A percentile compares a stretch with the other conserved stretches of the same genome.
phyloP scores from a whole-genome alignment of 2,888 invertebrate genomes.

The Phlogophora meticulosa region DNA sequence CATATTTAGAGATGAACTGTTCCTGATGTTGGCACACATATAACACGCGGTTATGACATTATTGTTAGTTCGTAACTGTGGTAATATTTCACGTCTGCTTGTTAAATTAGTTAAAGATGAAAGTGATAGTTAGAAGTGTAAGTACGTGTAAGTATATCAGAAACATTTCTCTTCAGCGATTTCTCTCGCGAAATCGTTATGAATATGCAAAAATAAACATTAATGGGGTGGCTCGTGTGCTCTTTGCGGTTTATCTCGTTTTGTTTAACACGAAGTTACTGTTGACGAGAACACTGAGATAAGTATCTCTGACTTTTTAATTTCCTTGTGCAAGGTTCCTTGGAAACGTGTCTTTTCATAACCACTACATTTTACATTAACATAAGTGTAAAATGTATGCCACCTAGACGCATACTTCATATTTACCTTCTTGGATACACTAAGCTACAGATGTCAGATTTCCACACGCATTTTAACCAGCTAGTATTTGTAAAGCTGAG shows the following conservation, averaged over 20 bases:
- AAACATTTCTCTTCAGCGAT: slow-evolving; percentile 60
- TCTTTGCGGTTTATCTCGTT: slow-evolving; percentile 57
- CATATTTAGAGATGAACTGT: slow-evolving; percentile 35
- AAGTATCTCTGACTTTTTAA: slow-evolving; percentile 58
- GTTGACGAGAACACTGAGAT: slow-evolving; percentile 53
- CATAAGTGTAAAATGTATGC: background rate
- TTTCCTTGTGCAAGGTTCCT: slow-evolving; percentile 38
- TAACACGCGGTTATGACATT: slow-evolving; percentile 33
- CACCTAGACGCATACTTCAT: background rate
- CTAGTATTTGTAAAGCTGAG: background rate
- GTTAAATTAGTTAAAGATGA: slow-evolving; percentile 57
- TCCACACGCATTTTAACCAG: background rate
- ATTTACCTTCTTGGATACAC: background rate
- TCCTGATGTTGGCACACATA: slow-evolving; percentile 46
- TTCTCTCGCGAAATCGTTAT: slow-evolving; percentile 63
- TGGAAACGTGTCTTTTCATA: slow-evolving; percentile 33
- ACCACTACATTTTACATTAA: background rate
- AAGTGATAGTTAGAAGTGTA: slow-evolving; percentile 56
- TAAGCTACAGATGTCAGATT: slow-evolving; percentile 8
- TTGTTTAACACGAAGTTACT: slow-evolving; percentile 63
- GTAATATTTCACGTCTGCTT: slow-evolving; percentile 44
- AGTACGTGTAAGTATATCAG: slow-evolving; percentile 37
- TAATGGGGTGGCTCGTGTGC: slow-evolving; percentile 58
- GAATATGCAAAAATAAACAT: slow-evolving; percentile 67
- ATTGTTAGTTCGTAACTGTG: slow-evolving; percentile 24